Conservation (phyloP, 2,888 invertebrate species). For the Thereva unica region DNA sequence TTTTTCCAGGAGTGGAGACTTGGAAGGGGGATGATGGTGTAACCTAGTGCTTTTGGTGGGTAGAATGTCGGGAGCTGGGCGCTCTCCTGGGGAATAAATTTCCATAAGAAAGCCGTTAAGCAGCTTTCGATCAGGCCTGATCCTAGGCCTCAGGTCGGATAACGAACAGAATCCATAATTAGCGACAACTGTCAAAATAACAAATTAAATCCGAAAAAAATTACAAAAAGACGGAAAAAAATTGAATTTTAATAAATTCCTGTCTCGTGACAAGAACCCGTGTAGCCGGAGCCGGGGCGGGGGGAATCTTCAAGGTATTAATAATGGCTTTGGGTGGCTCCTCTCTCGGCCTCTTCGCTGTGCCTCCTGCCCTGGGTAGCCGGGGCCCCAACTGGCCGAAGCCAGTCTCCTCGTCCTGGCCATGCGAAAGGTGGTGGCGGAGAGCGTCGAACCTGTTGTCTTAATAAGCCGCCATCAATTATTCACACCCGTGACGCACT, state of each 20-base stretch:
- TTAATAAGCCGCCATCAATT: conserved; percentile 34
- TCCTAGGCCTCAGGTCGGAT: conserved; percentile 20
- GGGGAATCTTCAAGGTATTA: not conserved
- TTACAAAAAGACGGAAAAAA: conserved; percentile 6
- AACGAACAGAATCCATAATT: conserved; percentile 33
- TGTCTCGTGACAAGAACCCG: not conserved
- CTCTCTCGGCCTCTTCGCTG: not conserved
- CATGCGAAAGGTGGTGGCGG: not conserved
- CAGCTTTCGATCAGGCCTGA: conserved; percentile 24
- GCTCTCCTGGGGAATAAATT: conserved; percentile 23
- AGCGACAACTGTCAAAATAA: conserved; percentile 35
- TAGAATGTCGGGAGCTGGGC: no score
- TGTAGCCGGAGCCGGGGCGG: not conserved
- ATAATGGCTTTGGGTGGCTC: not conserved
- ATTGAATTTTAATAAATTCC: conserved; percentile 18
- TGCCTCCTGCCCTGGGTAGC: not conserved
- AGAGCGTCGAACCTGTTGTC: conserved; percentile 15
- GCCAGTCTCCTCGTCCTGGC: not conserved
- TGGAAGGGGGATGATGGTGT: no score
- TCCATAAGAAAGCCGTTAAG: conserved; percentile 33
- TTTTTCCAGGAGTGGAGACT: no score
- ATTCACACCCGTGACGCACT: conserved; percentile 45
- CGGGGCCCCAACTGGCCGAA: not conserved
- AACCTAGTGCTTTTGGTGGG: no score
- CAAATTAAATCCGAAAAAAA: conserved; percentile 26